Evolutionary conservation across 92 coral and sea anemone species (phyloP), one percentile per base, ranked within the genome.

Genomic region (Micromussa lordhowensis): DNA sequence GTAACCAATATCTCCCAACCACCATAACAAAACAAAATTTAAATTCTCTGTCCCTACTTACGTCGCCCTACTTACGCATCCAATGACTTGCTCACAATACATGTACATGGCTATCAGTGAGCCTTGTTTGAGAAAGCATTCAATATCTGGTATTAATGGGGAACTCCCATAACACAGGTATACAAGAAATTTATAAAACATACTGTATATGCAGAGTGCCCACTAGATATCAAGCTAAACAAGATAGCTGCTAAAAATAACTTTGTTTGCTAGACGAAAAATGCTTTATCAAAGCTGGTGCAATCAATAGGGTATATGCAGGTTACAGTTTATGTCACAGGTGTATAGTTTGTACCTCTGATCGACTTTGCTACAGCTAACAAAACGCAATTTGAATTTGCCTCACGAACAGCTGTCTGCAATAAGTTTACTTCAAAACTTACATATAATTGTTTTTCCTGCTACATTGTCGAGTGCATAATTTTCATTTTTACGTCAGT

Each of bases 21-120:
- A 85, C 75, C 75, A 85, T 36, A 85, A 85, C 16, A 31, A 44
- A 77, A 86, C 44, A 77, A 77, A 88, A 79, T 58, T n/a, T 86
- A 91, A 44, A 44, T 8, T 44, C 10, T 89, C 79, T 49, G 69
- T 73, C 94, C 98, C 93, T 95, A 95, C 98, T 95, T 95, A 95
- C 98, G 98, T 96, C 88, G 53, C 95, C 99, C 95, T 98, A 98
- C 99, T 98, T 98, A 98, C 99, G 98, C 89, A 85, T 98, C 99
- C 98, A 90, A 76, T 95, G 96, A 82, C 98, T 94, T 97, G 94
- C 85, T 92, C 92, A 91, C 90, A 87, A 85, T 87, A 79, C 79
- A 87, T 80, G 87, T 82, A 94, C 91, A 91, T 93, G 94, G 94
- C 95, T 94, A 94, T 93, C 96, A 91, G 98, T 96, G 83, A 86